phyloP scores from a whole-genome alignment of 2,113 vertebrate species.

The Myotis davidii region DNA sequence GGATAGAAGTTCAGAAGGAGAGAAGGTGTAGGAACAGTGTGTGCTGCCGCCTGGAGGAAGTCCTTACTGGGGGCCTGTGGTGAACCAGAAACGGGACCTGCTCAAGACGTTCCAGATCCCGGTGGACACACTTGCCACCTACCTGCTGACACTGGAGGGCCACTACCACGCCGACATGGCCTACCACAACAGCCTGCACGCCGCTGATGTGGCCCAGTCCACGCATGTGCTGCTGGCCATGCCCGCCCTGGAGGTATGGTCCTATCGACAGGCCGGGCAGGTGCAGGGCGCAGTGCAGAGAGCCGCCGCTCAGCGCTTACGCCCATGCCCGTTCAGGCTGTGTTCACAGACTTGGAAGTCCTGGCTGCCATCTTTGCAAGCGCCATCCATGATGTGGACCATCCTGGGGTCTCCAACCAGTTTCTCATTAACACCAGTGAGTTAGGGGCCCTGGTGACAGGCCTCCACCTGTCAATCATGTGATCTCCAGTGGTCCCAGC shows the following conservation, averaged over 20 bases:
- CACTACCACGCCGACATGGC: conserved; percentile 93
- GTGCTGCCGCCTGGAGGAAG: neutral
- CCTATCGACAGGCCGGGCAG: fast-evolving
- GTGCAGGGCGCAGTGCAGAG: neutral
- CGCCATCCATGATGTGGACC: conserved; percentile 95
- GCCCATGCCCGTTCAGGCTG: conserved; percentile 83
- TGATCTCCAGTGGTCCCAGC: neutral
- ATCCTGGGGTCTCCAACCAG: conserved; percentile 95
- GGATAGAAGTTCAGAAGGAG: neutral
- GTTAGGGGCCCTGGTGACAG: conserved; percentile 56
- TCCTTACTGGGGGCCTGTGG: neutral
- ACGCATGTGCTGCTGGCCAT: conserved; percentile 93
- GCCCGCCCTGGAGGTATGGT: conserved; percentile 90
- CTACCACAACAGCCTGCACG: conserved; percentile 97
- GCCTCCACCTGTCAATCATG: neutral
- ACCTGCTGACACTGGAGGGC: conserved; percentile 93
- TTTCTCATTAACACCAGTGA: conserved; percentile 98
- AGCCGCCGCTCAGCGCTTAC: neutral
- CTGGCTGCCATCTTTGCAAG: conserved; percentile 94
- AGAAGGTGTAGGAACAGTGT: fast-evolving
- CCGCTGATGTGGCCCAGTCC: conserved; percentile 94
- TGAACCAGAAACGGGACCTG: conserved; percentile 90
- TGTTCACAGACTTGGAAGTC: conserved; percentile 95
- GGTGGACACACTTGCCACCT: conserved; percentile 90
- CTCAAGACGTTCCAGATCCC: conserved; percentile 96